These are phyloP conservation scores for Lypha dubia DNA, from an alignment of 2,888 invertebrate genomes.

Conservation along the genomic window DNA sequence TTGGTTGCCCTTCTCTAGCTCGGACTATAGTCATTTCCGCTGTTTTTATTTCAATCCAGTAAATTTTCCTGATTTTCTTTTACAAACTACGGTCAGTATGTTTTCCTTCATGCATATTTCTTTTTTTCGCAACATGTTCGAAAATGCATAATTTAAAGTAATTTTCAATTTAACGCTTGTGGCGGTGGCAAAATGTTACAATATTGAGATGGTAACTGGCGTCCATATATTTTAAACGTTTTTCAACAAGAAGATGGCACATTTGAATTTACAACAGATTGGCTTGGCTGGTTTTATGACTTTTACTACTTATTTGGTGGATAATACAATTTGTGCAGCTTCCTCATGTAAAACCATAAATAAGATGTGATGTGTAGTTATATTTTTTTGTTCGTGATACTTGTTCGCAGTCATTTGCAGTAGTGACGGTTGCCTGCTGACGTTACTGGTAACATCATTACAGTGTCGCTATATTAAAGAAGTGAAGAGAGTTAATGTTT, in stretches of 20 bases:
- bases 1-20: not conserved
- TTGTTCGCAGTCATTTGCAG: too few species aligned
- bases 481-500: conserved; percentile 28
- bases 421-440: not conserved
- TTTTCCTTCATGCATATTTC: not conserved
- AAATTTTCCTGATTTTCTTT: not conserved
- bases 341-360: conserved; percentile 43
- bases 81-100: not conserved
- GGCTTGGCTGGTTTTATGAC: conserved; percentile 2
- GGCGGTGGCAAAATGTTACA: conserved; percentile 7
- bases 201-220: not conserved
- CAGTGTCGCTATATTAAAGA: conserved; percentile 24
- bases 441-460: conserved; percentile 9
- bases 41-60: not conserved
- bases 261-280: conserved; percentile 47
- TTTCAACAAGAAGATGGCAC: conserved; percentile 31
- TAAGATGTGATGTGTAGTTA: conserved; percentile 20
- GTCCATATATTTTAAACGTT: not conserved
- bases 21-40: not conserved
- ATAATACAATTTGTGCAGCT: conserved; percentile 51
- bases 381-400: not conserved
- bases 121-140: not conserved
- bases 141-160: conserved; percentile 12
- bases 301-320: conserved; percentile 1
- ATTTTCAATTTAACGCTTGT: conserved; percentile 53